These are phyloP conservation scores for Hydrolagus colliei DNA, from an alignment of 2,797 vertebrate species.

Conservation along the genomic window DNA sequence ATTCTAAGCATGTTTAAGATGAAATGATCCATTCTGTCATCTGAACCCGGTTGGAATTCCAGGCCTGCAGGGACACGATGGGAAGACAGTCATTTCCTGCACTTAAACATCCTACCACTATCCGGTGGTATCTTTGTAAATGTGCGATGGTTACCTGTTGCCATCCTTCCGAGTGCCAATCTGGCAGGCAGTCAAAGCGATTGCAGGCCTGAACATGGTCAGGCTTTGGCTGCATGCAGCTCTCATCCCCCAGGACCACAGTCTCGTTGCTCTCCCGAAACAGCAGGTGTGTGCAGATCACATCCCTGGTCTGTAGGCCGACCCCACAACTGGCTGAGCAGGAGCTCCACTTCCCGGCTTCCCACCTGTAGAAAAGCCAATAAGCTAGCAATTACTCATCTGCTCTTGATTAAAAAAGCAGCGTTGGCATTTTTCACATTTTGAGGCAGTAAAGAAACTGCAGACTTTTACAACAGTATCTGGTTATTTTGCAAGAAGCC, in stretches of 20 bases:
- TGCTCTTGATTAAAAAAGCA: background rate
- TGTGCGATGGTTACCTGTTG: conserved; percentile 60
- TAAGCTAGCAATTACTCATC: background rate
- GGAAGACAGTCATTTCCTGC: too few relatives aligned
- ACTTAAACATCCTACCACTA: too few relatives aligned
- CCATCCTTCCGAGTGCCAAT: conserved; percentile 78
- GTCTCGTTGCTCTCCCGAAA: conserved; percentile 69
- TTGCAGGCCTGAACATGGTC: conserved; percentile 80
- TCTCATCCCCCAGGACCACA: conserved; percentile 60
- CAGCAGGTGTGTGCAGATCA: conserved; percentile 70
- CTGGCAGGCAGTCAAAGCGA: conserved; percentile 83
- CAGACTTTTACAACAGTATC: background rate
- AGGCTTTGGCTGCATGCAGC: conserved; percentile 75
- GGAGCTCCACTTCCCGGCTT: conserved; percentile 75
- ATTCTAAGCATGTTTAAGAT: too few relatives aligned
- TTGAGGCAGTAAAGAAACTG: background rate
- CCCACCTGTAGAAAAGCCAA: conserved; percentile 68
- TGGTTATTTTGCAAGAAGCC: background rate
- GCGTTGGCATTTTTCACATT: conserved; percentile 1
- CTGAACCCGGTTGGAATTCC: too few relatives aligned
- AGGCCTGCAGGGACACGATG: too few relatives aligned
- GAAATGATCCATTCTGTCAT: too few relatives aligned
- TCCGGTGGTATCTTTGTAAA: too few relatives aligned
- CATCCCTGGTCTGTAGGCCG: conserved; percentile 77
- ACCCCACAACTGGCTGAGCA: conserved; percentile 89